A percentile compares a stretch with the other conserved stretches of the same genome.
These are phyloP conservation scores for Xestia rhomboidea DNA, from an alignment of 2,888 invertebrate species.

Conservation along the genomic window DNA sequence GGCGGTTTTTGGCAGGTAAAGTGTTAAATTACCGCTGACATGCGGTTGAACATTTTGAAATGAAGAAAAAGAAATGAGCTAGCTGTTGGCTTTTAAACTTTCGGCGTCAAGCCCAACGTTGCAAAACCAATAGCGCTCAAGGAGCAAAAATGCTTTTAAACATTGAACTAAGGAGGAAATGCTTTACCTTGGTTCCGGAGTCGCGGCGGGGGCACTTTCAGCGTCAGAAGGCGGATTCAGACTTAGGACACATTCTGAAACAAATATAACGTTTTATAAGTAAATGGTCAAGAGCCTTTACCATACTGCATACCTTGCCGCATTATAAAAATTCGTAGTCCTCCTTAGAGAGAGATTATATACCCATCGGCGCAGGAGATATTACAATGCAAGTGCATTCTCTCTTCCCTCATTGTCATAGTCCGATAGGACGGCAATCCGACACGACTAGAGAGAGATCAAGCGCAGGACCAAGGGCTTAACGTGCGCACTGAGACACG, in stretches of 20 bases:
- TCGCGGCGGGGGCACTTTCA: slow-evolving; percentile 71
- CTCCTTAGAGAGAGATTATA: not conserved
- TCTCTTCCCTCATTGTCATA: not conserved
- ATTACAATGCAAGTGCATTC: not conserved
- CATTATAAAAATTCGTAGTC: not conserved
- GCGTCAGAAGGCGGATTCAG: slow-evolving; percentile 75
- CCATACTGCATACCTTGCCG: not conserved
- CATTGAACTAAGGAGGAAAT: not conserved
- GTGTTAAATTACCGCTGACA: not conserved
- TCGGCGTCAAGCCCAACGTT: not conserved
- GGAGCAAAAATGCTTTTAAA: not conserved
- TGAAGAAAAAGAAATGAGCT: not conserved
- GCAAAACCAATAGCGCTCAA: not conserved
- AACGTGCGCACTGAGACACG: no score
- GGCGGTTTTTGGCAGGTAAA: not conserved
- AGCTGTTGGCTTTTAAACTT: not conserved
- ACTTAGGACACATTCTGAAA: slow-evolving; percentile 84
- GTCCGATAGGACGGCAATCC: no score
- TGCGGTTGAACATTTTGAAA: not conserved
- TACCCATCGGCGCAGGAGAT: not conserved
- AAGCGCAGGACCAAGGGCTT: no score
- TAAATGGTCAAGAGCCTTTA: not conserved
- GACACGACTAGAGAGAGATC: no score
- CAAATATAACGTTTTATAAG: not conserved
- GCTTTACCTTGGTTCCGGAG: slow-evolving; percentile 76